phyloP scores from a whole-genome alignment of 2,113 vertebrate genomes.

The Cyphomyrus plagiostoma region DNA sequence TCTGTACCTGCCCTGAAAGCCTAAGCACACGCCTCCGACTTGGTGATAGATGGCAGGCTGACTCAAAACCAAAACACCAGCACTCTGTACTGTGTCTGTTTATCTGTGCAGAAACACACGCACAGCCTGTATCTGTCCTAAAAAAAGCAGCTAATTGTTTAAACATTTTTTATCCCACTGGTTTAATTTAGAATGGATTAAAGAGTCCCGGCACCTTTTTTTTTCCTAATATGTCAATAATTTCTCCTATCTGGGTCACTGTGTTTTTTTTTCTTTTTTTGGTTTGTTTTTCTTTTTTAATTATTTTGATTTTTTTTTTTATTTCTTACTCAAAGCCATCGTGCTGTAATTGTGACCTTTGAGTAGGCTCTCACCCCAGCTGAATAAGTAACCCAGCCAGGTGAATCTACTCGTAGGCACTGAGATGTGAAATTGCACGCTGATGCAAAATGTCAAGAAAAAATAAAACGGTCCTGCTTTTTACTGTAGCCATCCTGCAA shows the following conservation, averaged over 20 bases:
- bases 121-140: background rate
- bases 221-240: conserved; percentile 16
- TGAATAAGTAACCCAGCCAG: conserved; percentile 7
- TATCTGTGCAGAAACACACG: background rate
- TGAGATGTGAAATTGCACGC: conserved; percentile 24
- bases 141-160: background rate
- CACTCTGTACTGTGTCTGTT: background rate
- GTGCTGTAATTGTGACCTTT: conserved; percentile 30
- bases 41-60: background rate
- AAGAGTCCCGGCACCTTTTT: background rate
- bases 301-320: background rate
- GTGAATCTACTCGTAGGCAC: conserved; percentile 8
- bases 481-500: background rate
- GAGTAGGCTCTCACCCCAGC: conserved; percentile 10
- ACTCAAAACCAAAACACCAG: background rate
- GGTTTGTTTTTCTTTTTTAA: background rate
- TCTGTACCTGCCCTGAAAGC: background rate
- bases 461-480: background rate
- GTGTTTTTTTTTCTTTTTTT: background rate
- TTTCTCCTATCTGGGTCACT: conserved; percentile 17
- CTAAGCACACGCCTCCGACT: background rate
- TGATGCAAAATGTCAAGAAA: conserved; percentile 22
- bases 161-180: background rate
- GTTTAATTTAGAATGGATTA: conserved; percentile 8
- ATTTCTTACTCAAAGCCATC: background rate